Evolutionary conservation across 2,888 invertebrate genomes (phyloP).

Genomic region (Conus canariensis): DNA sequence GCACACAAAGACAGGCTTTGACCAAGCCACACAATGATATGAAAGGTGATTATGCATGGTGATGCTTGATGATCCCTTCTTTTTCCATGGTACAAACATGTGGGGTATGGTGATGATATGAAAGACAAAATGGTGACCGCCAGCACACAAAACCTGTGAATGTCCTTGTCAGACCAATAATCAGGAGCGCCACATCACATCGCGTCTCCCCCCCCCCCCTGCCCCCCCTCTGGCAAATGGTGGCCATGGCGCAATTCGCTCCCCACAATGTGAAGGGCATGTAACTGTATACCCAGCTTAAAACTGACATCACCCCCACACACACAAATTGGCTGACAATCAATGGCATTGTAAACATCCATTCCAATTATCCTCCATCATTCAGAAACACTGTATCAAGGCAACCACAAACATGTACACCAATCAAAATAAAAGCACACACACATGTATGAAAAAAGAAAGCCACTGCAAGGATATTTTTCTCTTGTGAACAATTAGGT

Average conservation of each 20-base stretch:
- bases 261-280: background rate
- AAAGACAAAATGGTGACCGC: slow-evolving; percentile 26
- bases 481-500: too few relatives aligned
- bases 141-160: background rate
- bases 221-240: background rate
- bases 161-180: background rate
- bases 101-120: background rate
- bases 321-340: background rate
- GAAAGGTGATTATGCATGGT: too few relatives aligned
- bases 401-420: background rate
- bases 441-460: background rate
- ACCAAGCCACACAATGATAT: too few relatives aligned
- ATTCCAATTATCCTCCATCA: too few relatives aligned
- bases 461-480: background rate
- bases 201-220: too few relatives aligned
- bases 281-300: background rate
- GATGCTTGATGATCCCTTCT: too few relatives aligned
- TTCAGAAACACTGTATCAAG: too few relatives aligned
- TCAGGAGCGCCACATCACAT: background rate
- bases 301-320: background rate
- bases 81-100: background rate
- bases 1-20: too few relatives aligned
- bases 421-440: background rate
- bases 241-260: background rate
- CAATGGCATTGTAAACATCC: too few relatives aligned